These are phyloP conservation scores for Caradrina kadenii DNA, from an alignment of 2,888 invertebrate species.

Conservation along the genomic window DNA sequence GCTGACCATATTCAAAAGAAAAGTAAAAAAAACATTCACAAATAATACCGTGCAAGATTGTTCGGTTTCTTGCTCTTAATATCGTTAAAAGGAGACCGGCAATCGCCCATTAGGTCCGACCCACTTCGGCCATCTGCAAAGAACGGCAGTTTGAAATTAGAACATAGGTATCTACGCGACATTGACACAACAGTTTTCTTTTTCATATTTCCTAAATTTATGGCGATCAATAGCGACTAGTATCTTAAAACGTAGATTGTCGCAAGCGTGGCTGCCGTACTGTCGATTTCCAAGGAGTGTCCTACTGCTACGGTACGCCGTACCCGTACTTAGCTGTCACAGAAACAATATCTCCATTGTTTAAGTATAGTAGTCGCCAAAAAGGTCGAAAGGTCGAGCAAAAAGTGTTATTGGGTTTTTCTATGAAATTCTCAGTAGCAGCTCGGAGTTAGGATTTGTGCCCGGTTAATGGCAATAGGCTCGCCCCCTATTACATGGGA, in stretches of 20 bases:
- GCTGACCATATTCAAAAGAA: conserved; percentile 81
- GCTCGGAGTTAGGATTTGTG: too few relatives aligned
- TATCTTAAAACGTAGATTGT: conserved; percentile 1
- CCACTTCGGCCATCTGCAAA: background rate
- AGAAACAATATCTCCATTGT: too few relatives aligned
- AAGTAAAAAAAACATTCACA: conserved; percentile 74
- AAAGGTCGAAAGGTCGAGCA: too few relatives aligned
- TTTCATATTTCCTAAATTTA: conserved; percentile 22
- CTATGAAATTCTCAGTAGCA: too few relatives aligned
- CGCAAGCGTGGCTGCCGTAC: too few relatives aligned
- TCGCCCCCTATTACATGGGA: too few relatives aligned
- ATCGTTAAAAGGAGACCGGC: conserved; percentile 60
- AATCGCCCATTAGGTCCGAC: background rate
- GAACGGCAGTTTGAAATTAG: conserved; percentile 75
- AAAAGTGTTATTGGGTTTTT: too few relatives aligned
- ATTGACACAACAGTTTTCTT: conserved; percentile 62
- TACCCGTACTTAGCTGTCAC: too few relatives aligned
- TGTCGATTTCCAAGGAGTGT: too few relatives aligned
- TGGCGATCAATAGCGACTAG: conserved; percentile 18
- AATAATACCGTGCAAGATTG: conserved; percentile 63
- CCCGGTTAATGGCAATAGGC: too few relatives aligned
- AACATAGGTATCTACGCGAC: conserved; percentile 65
- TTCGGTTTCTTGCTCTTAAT: conserved; percentile 62
- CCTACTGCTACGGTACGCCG: too few relatives aligned
- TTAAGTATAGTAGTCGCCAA: too few relatives aligned